These are phyloP conservation scores for Telmatherina bonti DNA, from an alignment of 2,797 vertebrate species.

Conservation along the genomic window DNA sequence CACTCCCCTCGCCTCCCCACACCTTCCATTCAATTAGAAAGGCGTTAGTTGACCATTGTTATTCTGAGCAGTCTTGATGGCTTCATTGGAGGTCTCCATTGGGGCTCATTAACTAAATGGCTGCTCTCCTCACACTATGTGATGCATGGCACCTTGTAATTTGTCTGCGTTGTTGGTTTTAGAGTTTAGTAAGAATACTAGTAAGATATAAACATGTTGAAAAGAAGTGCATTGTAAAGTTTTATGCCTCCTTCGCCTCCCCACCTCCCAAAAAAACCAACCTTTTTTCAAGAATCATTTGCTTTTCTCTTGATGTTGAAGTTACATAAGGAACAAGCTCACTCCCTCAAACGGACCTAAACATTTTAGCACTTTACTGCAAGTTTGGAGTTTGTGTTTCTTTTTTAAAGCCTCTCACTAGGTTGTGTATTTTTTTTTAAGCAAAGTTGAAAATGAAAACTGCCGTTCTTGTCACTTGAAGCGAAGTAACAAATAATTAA, in stretches of 20 bases:
- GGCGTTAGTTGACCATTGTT: conserved; percentile 89
- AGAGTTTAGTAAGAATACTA: conserved; percentile 45
- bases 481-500: conserved; percentile 57
- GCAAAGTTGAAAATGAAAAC: conserved; percentile 51
- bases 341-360: neutral
- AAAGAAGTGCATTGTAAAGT: neutral
- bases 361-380: conserved; percentile 1
- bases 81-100: conserved; percentile 88
- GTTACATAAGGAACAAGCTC: neutral
- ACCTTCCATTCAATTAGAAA: conserved; percentile 88
- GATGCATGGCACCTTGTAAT: conserved; percentile 67
- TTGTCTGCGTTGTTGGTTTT: conserved; percentile 54
- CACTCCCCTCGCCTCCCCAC: conserved; percentile 76
- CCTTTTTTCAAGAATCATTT: neutral
- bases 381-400: conserved; percentile 28
- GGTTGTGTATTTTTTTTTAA: conserved; percentile 30
- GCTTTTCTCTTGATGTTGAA: neutral
- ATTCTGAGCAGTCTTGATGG: conserved; percentile 88
- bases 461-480: conserved; percentile 36
- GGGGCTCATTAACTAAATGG: conserved; percentile 88
- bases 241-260: neutral
- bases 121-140: conserved; percentile 71
- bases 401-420: conserved; percentile 30
- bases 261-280: too few relatives aligned
- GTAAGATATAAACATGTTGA: conserved; percentile 25